These are phyloP conservation scores for Hermodice carunculata DNA, from an alignment of 2,888 invertebrate species.

Conservation along the genomic window DNA sequence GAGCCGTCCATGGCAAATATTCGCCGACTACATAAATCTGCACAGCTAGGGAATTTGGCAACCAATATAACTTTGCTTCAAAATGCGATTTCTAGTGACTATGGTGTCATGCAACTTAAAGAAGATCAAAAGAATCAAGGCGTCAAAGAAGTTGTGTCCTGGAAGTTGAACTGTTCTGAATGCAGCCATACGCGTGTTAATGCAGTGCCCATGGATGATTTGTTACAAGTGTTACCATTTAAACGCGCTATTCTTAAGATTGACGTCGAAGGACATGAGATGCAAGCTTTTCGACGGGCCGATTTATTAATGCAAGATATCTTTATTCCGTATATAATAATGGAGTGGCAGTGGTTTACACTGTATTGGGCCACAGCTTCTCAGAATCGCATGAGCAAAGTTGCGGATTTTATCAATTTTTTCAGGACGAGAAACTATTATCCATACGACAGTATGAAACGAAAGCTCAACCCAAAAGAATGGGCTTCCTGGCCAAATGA, in stretches of 20 bases:
- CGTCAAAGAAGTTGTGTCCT: conserved; percentile 13
- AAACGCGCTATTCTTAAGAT: conserved; percentile 37
- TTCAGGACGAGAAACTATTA: too few species aligned
- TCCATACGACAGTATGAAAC: too few species aligned
- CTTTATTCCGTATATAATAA: conserved; percentile 33
- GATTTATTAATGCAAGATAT: conserved; percentile 19
- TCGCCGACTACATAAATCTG: conserved; percentile 22
- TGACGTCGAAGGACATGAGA: conserved; percentile 43
- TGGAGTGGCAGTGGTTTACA: conserved; percentile 46
- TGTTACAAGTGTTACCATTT: conserved; percentile 35
- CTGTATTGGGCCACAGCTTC: too few species aligned
- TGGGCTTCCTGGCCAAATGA: too few species aligned
- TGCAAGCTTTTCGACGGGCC: conserved; percentile 24
- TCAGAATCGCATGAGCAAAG: too few species aligned
- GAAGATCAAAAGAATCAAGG: conserved; percentile 26
- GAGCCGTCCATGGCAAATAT: conserved; percentile 30
- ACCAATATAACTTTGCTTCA: conserved; percentile 24
- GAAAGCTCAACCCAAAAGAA: too few species aligned
- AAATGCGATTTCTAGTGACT: conserved; percentile 28
- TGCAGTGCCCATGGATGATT: conserved; percentile 35
- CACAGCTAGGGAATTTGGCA: conserved; percentile 16
- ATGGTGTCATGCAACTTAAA: conserved; percentile 2
- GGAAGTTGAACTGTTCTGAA: too few species aligned
- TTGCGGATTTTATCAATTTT: too few species aligned
- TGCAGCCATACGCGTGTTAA: too few species aligned